phyloP scores from a whole-genome alignment of 2,888 invertebrate genomes.

The Lagria hirta region DNA sequence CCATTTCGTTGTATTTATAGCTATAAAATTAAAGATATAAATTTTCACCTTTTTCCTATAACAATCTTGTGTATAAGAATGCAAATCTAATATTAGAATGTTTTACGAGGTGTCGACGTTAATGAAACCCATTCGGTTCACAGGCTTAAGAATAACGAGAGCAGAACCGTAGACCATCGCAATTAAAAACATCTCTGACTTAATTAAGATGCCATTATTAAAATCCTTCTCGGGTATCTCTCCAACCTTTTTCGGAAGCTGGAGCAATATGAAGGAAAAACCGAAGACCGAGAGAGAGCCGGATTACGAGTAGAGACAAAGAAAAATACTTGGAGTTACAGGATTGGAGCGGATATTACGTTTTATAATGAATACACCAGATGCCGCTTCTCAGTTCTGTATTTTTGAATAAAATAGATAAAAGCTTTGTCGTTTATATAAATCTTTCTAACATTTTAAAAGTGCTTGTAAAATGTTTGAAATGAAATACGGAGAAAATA shows the following conservation, averaged over 20 bases:
- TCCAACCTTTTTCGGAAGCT: constrained; percentile 20
- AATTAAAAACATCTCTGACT: constrained; percentile 55
- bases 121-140: constrained; percentile 50
- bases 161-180: constrained; percentile 47
- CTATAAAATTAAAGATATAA: too few relatives aligned
- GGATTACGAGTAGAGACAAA: constrained; percentile 41
- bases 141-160: constrained; percentile 50
- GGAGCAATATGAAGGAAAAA: constrained; percentile 44
- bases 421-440: constrained; percentile 7
- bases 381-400: constrained; percentile 32
- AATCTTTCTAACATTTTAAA: too few relatives aligned
- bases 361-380: constrained; percentile 51
- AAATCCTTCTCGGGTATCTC: constrained; percentile 41
- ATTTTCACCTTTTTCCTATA: too few relatives aligned
- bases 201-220: constrained; percentile 55
- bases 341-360: constrained; percentile 49
- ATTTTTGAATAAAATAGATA: constrained; percentile 13
- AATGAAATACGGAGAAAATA: too few relatives aligned
- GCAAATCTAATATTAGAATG: constrained; percentile 47
- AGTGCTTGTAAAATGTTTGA: too few relatives aligned
- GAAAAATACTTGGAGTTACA: constrained; percentile 46
- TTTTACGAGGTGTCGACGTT: constrained; percentile 53
- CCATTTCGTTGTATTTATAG: too few relatives aligned
- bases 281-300: constrained; percentile 28
- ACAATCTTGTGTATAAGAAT: too few relatives aligned